Evolutionary conservation across 2,113 vertebrate species (phyloP), one percentile per base, ranked within the genome.

Genomic region (Speoplatyrhinus poulsoni): DNA sequence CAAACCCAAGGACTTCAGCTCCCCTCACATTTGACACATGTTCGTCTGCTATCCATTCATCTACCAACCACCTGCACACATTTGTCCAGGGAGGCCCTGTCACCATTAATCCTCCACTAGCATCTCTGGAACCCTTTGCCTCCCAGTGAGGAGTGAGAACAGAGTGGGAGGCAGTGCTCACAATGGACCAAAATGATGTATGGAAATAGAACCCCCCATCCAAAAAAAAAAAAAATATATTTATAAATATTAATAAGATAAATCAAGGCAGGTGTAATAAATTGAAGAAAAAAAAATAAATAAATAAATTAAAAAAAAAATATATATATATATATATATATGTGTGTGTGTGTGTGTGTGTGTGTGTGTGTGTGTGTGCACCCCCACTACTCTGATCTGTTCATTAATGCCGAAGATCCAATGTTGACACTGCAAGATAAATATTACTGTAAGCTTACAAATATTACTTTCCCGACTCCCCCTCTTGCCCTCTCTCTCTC

Each of bases 11-110:
- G 57, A 19, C 49, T 49, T 50, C 70, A 60, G 33, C 55, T 64
- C 16, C 17, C 56, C 71, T 47, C 6, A 50, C 68, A 77, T 59
- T 32, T 65, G 47, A 59, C 26, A 26, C 26, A 65, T 70, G 26
- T 60, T 19, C 52, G n/a, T 65, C 73, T 68, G 62, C 47, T 58
- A 58, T 58, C 48, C 66, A 73, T 84, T 67, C 71, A 57, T 16
- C 73, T n/a, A 15, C 32, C 46, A 60, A 19, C 19, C 69, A 62
- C 70, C 62, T 72, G 74, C 65, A 60, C 57, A n/a, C 33, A 19
- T 5, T 41, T 41, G 66, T 75, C 56, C 76, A 56, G 26, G 52
- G 79, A 54, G 61, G 59, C 57, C 19, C 72, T 67, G 54, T 62
- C 46, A 64, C 76, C 65, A 57, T 80, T 67, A 70, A 2, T 81